Conservation (phyloP, 2,888 invertebrate species). For the Erebia epiphron region DNA sequence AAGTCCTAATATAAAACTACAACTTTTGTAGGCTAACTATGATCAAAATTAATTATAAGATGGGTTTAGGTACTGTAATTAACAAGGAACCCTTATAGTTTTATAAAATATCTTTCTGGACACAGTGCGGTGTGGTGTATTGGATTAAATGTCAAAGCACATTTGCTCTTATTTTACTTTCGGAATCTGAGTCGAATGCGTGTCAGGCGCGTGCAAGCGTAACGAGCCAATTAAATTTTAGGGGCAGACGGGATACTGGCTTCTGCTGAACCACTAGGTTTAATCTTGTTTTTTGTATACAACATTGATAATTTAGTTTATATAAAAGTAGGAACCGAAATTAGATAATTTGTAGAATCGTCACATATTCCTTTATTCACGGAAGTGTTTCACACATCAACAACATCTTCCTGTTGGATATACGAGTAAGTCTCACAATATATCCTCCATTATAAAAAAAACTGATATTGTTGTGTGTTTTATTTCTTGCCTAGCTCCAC, state of each 20-base stretch:
- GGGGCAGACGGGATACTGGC: slow-evolving; percentile 36
- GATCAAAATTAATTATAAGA: too few relatives aligned
- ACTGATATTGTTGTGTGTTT: too few relatives aligned
- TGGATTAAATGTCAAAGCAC: slow-evolving; percentile 42
- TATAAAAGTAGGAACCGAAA: neutral
- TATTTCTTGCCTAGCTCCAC: too few relatives aligned
- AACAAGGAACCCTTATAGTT: too few relatives aligned
- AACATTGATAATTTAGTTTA: neutral
- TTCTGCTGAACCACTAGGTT: slow-evolving; percentile 31
- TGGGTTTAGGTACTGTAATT: too few relatives aligned
- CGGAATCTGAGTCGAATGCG: slow-evolving; percentile 33
- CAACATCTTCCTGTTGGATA: too few relatives aligned
- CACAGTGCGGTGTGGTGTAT: slow-evolving; percentile 43
- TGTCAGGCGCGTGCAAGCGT: slow-evolving; percentile 36
- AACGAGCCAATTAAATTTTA: slow-evolving; percentile 41
- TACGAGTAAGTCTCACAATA: too few relatives aligned
- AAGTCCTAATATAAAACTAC: too few relatives aligned
- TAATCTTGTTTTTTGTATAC: slow-evolving; percentile 31
- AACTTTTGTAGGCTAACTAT: too few relatives aligned
- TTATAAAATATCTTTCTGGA: neutral
- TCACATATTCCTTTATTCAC: neutral
- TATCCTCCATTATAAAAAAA: too few relatives aligned
- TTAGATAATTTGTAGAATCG: neutral
- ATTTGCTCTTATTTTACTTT: slow-evolving; percentile 30
- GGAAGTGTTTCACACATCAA: too few relatives aligned